phyloP scores from a whole-genome alignment of 2,113 vertebrate genomes.

The Otocyon megalotis region DNA sequence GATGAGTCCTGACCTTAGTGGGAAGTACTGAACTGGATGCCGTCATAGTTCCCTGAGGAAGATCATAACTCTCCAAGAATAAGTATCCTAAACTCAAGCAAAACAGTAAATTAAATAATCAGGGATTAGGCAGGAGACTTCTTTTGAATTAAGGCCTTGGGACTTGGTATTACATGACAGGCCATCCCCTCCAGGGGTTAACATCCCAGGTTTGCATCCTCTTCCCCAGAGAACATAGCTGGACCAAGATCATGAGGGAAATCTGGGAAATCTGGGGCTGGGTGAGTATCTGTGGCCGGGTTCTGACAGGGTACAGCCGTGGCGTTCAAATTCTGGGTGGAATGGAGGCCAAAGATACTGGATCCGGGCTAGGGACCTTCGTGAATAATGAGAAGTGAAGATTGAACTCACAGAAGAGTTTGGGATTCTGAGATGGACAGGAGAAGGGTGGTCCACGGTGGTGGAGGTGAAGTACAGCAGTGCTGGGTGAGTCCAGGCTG shows the following conservation, averaged over 20 bases:
- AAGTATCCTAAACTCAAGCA: neutral
- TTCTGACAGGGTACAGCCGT: neutral
- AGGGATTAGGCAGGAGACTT: neutral
- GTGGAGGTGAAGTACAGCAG: neutral
- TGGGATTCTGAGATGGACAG: neutral
- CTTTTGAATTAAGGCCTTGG: neutral
- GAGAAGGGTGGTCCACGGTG: neutral
- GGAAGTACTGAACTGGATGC: neutral
- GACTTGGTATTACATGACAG: neutral
- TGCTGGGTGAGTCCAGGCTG: neutral
- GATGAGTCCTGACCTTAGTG: neutral
- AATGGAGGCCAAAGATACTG: neutral
- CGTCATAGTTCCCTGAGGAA: neutral
- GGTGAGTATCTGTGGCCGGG: accelerated
- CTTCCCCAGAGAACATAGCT: neutral
- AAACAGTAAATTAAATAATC: neutral
- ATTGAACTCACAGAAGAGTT: neutral
- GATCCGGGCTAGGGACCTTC: neutral
- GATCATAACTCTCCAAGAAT: neutral
- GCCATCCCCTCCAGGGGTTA: neutral
- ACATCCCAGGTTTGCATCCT: neutral
- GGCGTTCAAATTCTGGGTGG: neutral
- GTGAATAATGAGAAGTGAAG: neutral
- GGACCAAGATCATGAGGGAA: neutral
- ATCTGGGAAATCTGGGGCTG: neutral